These are phyloP conservation scores for Callimorpha dominula DNA, from an alignment of 2,888 invertebrate species.

Conservation along the genomic window DNA sequence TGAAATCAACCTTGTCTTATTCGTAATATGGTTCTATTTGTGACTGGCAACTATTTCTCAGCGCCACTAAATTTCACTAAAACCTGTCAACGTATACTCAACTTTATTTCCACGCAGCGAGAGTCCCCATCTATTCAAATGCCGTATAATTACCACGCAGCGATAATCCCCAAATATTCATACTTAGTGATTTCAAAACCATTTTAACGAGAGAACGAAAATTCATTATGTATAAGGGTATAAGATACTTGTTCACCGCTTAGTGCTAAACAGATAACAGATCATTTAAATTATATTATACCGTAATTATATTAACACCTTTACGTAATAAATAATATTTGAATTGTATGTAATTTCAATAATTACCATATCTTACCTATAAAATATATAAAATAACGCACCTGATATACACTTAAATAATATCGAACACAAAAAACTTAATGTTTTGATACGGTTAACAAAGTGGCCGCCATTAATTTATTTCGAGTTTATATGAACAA, in stretches of 20 bases:
- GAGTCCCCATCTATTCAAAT: too few relatives aligned
- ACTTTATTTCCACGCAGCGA: too few relatives aligned
- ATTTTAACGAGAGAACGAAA: neutral
- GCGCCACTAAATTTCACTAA: too few relatives aligned
- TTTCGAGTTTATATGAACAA: conserved; percentile 35
- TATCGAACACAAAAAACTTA: conserved; percentile 26
- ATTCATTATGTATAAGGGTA: neutral
- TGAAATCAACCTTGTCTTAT: too few relatives aligned
- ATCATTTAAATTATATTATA: conserved; percentile 24
- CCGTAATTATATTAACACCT: neutral
- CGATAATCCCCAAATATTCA: too few relatives aligned
- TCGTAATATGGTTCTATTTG: too few relatives aligned
- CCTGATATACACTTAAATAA: conserved; percentile 7
- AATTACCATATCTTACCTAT: conserved; percentile 6
- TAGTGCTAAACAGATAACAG: neutral
- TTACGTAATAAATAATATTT: neutral
- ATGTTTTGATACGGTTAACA: conserved; percentile 25
- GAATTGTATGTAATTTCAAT: conserved; percentile 1
- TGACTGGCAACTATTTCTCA: too few relatives aligned
- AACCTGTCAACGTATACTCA: too few relatives aligned
- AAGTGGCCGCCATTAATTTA: conserved; percentile 33
- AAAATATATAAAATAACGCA: neutral
- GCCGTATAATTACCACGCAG: too few relatives aligned
- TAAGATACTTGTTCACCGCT: neutral
- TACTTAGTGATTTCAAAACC: neutral